These are phyloP conservation scores for Sebastes flavidus DNA, from an alignment of 2,797 vertebrate genomes.

Conservation along the genomic window DNA sequence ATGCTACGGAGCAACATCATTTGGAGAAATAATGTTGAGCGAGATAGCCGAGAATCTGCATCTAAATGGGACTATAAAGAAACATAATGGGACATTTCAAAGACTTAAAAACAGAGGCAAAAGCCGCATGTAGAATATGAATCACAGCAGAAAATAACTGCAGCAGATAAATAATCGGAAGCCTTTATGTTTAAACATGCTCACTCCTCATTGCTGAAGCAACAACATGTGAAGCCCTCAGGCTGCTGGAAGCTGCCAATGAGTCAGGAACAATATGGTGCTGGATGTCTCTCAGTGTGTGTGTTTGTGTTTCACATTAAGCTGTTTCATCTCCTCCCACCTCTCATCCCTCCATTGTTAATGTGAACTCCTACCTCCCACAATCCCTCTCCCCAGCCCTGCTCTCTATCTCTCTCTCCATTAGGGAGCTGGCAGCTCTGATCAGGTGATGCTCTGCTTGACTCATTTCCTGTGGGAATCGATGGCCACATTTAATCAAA, in stretches of 20 bases:
- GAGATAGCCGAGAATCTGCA: background rate
- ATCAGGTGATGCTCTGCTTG: conserved; percentile 61
- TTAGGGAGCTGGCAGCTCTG: conserved; percentile 52
- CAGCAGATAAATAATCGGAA: conserved; percentile 5
- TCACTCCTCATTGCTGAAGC: conserved; percentile 15
- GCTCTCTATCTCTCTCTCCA: conserved; percentile 6
- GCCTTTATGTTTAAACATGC: conserved; percentile 29
- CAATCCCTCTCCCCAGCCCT: conserved; percentile 19
- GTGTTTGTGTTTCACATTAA: conserved; percentile 49
- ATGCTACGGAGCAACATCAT: background rate
- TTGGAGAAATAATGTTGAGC: background rate
- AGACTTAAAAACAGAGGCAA: background rate
- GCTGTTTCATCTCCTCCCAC: conserved; percentile 50
- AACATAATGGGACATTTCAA: background rate
- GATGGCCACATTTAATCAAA: conserved; percentile 71
- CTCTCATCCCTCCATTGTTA: conserved; percentile 47
- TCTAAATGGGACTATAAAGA: conserved; percentile 6
- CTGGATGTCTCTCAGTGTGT: conserved; percentile 25
- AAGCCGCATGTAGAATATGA: background rate
- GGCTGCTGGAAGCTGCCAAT: conserved; percentile 42
- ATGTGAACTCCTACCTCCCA: conserved; percentile 46
- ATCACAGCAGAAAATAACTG: background rate
- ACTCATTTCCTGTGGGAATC: conserved; percentile 69
- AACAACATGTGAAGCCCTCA: conserved; percentile 37
- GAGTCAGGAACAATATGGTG: conserved; percentile 42